Conservation (phyloP, 1,140 invertebrate genomes). For the Pogonomyrmex barbatus region DNA sequence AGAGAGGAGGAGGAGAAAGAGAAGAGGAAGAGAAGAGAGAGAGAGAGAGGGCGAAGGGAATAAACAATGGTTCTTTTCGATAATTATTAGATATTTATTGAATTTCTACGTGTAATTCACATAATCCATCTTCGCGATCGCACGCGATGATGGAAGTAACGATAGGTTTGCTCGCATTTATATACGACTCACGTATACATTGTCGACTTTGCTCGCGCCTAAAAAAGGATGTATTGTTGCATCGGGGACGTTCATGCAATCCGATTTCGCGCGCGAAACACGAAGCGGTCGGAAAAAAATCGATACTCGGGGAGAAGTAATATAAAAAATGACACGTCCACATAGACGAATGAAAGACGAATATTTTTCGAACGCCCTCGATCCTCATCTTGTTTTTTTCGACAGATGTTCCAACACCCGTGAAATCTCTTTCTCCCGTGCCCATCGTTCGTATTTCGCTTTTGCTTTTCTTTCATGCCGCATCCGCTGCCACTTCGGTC, state of each 20-base stretch:
- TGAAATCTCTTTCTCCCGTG: conserved; percentile 67
- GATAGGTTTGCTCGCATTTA: background rate
- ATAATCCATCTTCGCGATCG: conserved; percentile 24
- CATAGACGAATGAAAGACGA: background rate
- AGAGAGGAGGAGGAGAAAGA: background rate
- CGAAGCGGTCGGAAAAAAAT: conserved; percentile 20
- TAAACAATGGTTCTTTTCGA: conserved; percentile 10
- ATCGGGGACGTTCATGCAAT: conserved; percentile 7
- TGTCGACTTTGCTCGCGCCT: background rate
- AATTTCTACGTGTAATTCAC: conserved; percentile 17
- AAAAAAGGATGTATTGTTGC: conserved; percentile 8
- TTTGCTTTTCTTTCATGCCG: conserved; percentile 22
- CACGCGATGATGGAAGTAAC: conserved; percentile 15
- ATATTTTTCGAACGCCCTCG: conserved; percentile 27
- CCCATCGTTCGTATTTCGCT: conserved; percentile 22
- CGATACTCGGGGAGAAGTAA: conserved; percentile 22
- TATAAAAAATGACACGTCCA: conserved; percentile 53
- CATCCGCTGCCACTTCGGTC: conserved; percentile 22
- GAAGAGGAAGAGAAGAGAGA: background rate
- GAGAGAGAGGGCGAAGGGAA: background rate
- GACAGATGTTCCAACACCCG: conserved; percentile 43
- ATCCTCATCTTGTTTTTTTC: conserved; percentile 51
- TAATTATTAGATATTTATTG: conserved; percentile 31
- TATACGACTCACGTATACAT: background rate
- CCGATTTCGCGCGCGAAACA: background rate